Evolutionary conservation across 1,140 invertebrate genomes (phyloP).

Genomic region (Penaeus vannamei): DNA sequence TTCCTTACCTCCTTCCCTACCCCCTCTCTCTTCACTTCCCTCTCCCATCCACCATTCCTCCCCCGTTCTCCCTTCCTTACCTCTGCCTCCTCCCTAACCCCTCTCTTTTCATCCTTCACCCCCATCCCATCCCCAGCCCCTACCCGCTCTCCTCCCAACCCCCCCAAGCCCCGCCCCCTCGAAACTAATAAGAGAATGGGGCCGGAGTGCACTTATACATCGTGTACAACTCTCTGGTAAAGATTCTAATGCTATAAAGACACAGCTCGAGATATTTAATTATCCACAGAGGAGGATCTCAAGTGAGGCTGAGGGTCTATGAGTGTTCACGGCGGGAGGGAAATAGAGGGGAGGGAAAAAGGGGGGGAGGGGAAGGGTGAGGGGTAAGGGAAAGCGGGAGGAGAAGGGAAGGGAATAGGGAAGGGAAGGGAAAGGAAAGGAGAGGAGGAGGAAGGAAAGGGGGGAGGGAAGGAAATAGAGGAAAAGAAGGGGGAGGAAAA

Average conservation of each 20-base stretch:
- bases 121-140: neutral
- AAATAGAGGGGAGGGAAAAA: too few species aligned
- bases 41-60: neutral
- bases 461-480: neutral
- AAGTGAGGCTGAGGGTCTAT: too few species aligned
- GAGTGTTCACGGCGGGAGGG: too few species aligned
- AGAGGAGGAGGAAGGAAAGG: neutral
- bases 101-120: neutral
- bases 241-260: too few species aligned
- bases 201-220: too few species aligned
- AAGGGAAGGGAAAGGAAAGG: neutral
- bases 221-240: too few species aligned
- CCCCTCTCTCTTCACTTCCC: neutral
- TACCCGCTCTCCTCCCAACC: neutral
- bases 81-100: neutral
- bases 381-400: too few species aligned
- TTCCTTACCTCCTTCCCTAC: neutral
- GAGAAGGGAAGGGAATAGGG: too few species aligned
- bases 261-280: too few species aligned
- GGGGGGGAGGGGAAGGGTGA: too few species aligned
- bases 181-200: slow-evolving; percentile 16
- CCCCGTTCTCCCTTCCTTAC: neutral
- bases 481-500: neutral
- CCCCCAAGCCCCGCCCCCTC: neutral
- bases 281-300: too few species aligned